Conservation (phyloP, 2,797 vertebrate species). For the Hipposideros larvatus region DNA sequence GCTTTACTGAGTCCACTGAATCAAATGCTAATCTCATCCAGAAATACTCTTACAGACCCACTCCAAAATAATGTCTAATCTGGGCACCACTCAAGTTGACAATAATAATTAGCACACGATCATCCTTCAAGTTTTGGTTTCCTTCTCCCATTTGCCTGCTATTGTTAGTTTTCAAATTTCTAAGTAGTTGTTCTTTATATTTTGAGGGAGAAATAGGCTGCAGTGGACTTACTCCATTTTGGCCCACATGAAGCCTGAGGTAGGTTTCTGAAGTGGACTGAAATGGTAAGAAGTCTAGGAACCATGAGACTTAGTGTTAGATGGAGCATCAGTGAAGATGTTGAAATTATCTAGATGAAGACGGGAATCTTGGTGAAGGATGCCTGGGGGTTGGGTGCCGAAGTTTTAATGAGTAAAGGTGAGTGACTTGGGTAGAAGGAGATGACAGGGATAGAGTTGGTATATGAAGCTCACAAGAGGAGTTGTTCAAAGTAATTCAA, state of each 20-base stretch:
- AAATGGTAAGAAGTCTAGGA: not conserved
- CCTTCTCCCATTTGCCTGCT: not conserved
- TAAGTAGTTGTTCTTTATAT: not conserved
- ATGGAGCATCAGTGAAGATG: not conserved
- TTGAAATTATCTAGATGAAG: not conserved
- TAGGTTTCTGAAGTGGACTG: not conserved
- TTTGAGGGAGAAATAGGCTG: not conserved
- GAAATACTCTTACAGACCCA: not conserved
- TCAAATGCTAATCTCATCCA: not conserved
- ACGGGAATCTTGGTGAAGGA: not conserved
- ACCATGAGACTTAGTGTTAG: not conserved
- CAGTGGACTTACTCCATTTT: not conserved
- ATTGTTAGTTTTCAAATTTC: not conserved
- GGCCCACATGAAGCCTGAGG: not conserved
- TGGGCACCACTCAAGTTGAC: not conserved
- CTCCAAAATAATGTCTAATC: not conserved
- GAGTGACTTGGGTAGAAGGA: not conserved
- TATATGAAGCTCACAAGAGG: not conserved
- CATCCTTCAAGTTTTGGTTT: not conserved
- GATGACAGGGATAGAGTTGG: not conserved
- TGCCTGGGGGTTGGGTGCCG: not conserved
- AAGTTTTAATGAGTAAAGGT: not conserved
- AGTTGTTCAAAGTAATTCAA: not conserved
- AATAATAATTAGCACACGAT: not conserved
- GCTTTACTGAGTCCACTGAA: not conserved